Evolutionary conservation across 2,797 vertebrate species (phyloP).

Genomic region (Ataeniobius toweri): DNA sequence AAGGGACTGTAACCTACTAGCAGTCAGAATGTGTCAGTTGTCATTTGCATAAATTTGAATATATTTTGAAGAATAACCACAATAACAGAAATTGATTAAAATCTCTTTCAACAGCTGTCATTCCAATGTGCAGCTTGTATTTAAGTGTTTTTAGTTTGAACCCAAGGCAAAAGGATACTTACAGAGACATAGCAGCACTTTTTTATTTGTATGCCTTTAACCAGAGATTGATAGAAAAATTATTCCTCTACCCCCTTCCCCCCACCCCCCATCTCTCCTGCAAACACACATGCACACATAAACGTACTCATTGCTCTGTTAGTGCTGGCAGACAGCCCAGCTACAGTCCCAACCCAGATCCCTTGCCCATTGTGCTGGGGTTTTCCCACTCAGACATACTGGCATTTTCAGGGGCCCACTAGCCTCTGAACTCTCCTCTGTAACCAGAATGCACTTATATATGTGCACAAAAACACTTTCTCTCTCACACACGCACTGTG

Average conservation of each 20-base stretch:
- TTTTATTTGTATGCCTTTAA: neutral
- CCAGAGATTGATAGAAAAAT: constrained; percentile 26
- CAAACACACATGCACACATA: constrained; percentile 18
- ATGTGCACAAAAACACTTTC: neutral
- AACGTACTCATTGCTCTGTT: constrained; percentile 38
- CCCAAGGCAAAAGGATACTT: neutral
- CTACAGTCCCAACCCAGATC: constrained; percentile 51
- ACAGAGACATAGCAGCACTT: constrained; percentile 6
- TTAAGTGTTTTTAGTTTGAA: neutral
- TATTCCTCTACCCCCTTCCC: constrained; percentile 2
- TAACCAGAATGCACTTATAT: constrained; percentile 42
- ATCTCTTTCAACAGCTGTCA: neutral
- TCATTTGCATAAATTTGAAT: constrained; percentile 18
- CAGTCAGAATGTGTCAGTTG: neutral
- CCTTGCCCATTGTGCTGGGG: constrained; percentile 71
- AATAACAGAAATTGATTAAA: constrained; percentile 3
- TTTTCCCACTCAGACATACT: constrained; percentile 74
- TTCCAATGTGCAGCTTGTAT: neutral
- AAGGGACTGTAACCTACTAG: neutral
- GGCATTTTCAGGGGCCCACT: constrained; percentile 57
- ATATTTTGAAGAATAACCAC: neutral
- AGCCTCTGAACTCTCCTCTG: constrained; percentile 61
- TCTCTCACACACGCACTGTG: constrained; percentile 24
- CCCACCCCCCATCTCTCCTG: neutral
- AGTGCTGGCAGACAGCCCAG: constrained; percentile 60